These are phyloP conservation scores for Mythimna pallens DNA, from an alignment of 2,888 invertebrate genomes.

Conservation along the genomic window DNA sequence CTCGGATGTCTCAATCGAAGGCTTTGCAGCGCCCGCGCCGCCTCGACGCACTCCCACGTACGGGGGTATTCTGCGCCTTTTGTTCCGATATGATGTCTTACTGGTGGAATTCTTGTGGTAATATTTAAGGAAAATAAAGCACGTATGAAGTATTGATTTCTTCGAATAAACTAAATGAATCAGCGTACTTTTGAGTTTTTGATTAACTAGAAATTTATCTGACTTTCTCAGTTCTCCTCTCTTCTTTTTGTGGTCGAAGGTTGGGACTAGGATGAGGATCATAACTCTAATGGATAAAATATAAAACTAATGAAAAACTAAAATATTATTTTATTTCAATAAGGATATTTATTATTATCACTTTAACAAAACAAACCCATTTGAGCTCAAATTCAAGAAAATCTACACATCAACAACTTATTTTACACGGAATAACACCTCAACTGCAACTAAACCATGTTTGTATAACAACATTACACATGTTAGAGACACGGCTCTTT, in stretches of 20 bases:
- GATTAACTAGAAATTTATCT: no score
- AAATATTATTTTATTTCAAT: not conserved
- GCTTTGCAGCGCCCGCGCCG: constrained; percentile 80
- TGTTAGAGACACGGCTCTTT: constrained; percentile 66
- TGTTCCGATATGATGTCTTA: constrained; percentile 71
- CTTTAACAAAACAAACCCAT: no score
- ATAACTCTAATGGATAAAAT: no score
- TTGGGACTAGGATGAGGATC: no score
- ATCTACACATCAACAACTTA: constrained; percentile 4
- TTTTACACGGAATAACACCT: constrained; percentile 56
- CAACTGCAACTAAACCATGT: constrained; percentile 66
- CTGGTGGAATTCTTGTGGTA: constrained; percentile 60
- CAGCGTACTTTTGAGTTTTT: no score
- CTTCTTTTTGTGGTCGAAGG: no score
- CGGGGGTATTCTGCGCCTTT: constrained; percentile 72
- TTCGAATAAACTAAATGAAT: constrained; percentile 4
- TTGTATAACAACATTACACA: constrained; percentile 74
- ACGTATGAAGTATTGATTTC: constrained; percentile 51
- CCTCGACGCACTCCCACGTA: constrained; percentile 76
- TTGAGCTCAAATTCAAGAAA: not conserved
- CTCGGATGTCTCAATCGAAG: constrained; percentile 89
- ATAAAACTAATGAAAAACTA: not conserved
- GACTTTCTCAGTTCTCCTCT: no score
- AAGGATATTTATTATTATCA: no score
- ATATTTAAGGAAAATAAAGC: constrained; percentile 57